These are phyloP conservation scores for Monochamus saltuarius DNA, from an alignment of 1,140 invertebrate species.

Conservation along the genomic window DNA sequence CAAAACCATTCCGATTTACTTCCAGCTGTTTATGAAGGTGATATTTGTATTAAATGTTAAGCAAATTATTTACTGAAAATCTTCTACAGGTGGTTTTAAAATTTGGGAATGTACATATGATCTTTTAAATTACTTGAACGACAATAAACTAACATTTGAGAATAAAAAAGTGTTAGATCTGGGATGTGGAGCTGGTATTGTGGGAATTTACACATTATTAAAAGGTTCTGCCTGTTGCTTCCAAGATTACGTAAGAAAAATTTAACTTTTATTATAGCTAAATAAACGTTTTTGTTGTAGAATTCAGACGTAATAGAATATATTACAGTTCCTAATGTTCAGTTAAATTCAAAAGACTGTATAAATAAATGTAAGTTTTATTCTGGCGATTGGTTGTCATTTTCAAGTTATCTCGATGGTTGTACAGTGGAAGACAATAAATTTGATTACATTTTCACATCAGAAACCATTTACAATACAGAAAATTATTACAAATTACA, in stretches of 20 bases:
- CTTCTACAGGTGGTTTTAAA: constrained; percentile 74
- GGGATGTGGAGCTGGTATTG: constrained; percentile 82
- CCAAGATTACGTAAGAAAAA: constrained; percentile 84
- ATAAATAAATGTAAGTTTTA: constrained; percentile 66
- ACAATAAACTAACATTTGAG: constrained; percentile 52
- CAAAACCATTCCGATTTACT: constrained; percentile 70
- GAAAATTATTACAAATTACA: constrained; percentile 76
- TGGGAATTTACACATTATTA: constrained; percentile 72
- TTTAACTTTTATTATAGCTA: neutral
- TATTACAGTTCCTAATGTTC: constrained; percentile 77
- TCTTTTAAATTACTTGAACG: constrained; percentile 64
- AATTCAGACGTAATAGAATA: constrained; percentile 73
- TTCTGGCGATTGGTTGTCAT: constrained; percentile 78
- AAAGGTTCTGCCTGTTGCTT: constrained; percentile 69
- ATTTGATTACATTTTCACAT: constrained; percentile 84
- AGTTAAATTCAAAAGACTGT: constrained; percentile 63
- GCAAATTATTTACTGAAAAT: constrained; percentile 21
- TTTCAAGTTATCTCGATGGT: constrained; percentile 54
- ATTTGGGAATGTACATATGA: constrained; percentile 88
- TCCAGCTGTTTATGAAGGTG: constrained; percentile 73
- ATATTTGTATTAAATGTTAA: constrained; percentile 24
- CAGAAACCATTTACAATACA: constrained; percentile 89
- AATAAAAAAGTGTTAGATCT: constrained; percentile 71
- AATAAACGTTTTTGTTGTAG: constrained; percentile 56
- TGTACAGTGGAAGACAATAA: constrained; percentile 51